Base-by-base conservation (phyloP, 2,888 invertebrate genomes). In the Lasioglossum villosulum region DNA sequence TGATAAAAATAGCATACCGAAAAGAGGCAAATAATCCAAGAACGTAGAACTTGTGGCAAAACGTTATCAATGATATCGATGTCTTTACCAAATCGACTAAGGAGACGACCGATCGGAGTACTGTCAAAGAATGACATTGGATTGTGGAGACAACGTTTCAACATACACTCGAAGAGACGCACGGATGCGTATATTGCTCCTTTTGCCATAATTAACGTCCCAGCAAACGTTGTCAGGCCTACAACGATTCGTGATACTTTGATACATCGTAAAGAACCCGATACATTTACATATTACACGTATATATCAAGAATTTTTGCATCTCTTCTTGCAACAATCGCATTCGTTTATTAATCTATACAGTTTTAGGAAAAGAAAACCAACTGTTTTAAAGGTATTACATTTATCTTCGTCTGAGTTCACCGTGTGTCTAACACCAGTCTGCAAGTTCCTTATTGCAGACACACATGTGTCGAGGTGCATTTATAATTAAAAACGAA, bases 101-200 rank as follows among this genome's bases (percentile, higher is more conserved):
- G 95, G 90, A 97, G 96, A 93, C 97, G 96, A 93, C 97, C 97
- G 87, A 96, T 92, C 12, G 97, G 97, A 89, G 97, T 97, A 88
- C 96, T 95, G 94, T 97, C 97, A 95, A 97, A 97, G 95, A 97
- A 97, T 89, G 96, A 96, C 95, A 97, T 96, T 84, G 97, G 97
- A 91, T 96, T 96, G 91, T 96, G 96, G 78, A 97, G 95, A 89
- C 97, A 95, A 91, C 96, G 95, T 77, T 93, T 90, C 88, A 97
- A 95, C 91, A 97, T 95, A 86, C 93, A 92, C 91, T 95, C 95
- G 94, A 97, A 97, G 90, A 97, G 95, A 90, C 94, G 94, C 91
- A 95, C 95, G 84, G 97, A 96, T 81, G 97, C 97, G 88, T 95
- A 95, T 90, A 97, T 94, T 85, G 96, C 95, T 92, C 97, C 97